Evolutionary conservation across 1,140 invertebrate genomes (phyloP).

Genomic region (Tetragnatha versicolor): DNA sequence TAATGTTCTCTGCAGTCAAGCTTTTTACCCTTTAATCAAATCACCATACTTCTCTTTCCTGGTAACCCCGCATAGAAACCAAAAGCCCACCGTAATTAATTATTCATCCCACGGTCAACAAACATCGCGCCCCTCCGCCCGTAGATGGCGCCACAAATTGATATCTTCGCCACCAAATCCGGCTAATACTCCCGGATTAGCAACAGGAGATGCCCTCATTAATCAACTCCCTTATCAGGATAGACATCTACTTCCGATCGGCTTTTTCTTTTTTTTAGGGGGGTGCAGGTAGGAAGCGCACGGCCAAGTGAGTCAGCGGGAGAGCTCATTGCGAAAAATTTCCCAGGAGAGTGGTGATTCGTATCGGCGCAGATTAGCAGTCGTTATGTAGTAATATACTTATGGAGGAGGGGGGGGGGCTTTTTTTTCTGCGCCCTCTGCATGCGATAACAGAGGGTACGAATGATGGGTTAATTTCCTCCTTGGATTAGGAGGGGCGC

Average conservation of each 20-base stretch:
- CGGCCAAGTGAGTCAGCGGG: conserved; percentile 4
- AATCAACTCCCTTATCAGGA: conserved; percentile 17
- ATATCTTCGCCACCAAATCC: background rate
- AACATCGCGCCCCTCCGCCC: background rate
- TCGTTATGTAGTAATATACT: conserved; percentile 43
- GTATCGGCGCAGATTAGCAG: conserved; percentile 42
- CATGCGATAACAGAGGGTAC: conserved; percentile 13
- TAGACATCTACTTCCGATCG: conserved; percentile 38
- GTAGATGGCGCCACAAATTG: conserved; percentile 31
- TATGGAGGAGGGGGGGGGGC: background rate
- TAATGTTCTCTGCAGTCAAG: too few species aligned
- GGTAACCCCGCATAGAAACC: too few species aligned
- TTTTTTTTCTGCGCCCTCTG: background rate
- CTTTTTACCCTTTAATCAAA: too few species aligned
- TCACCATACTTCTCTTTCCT: too few species aligned
- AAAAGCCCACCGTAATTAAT: background rate
- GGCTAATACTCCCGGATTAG: conserved; percentile 9
- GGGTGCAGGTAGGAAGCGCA: background rate
- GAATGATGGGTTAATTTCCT: conserved; percentile 49
- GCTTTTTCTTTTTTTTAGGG: background rate
- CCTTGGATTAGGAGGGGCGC: conserved; percentile 22
- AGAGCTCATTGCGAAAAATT: conserved; percentile 47
- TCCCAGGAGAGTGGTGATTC: conserved; percentile 35
- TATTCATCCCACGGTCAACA: conserved; percentile 26
- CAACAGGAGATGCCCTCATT: background rate